phyloP scores from a whole-genome alignment of 2,113 vertebrate genomes.

The Peromyscus polionotus region DNA sequence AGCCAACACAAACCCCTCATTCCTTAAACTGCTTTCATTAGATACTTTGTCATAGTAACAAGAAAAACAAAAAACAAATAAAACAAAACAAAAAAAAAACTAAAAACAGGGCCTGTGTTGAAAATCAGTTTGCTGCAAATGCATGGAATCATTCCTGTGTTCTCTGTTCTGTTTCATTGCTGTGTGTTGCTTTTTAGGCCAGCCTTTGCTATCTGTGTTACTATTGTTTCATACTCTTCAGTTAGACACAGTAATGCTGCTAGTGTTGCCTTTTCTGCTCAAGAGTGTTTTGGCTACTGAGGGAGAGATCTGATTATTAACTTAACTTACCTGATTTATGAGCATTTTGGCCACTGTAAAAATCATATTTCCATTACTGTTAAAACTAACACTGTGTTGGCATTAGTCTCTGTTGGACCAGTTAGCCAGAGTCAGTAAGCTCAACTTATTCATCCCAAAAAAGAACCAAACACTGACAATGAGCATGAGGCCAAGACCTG shows the following conservation, averaged over 20 bases:
- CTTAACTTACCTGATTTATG: constrained; percentile 12
- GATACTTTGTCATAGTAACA: background rate
- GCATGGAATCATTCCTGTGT: background rate
- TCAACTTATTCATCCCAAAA: background rate
- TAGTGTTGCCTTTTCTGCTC: background rate
- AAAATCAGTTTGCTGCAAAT: background rate
- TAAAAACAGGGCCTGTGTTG: background rate
- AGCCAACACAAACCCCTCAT: background rate
- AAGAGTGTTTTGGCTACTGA: background rate
- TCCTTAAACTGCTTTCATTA: background rate
- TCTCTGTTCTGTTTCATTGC: background rate
- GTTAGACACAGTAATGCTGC: no score
- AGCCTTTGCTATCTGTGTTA: background rate
- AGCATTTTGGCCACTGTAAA: background rate
- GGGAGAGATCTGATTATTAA: constrained; percentile 1
- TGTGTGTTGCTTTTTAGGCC: background rate
- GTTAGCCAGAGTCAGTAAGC: background rate
- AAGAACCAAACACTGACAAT: background rate
- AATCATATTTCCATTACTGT: background rate
- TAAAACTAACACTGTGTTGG: background rate
- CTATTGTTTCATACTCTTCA: background rate
- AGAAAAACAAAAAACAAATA: background rate
- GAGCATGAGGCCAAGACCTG: no score
- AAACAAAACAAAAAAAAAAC: no score
- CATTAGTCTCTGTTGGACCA: background rate